Base-by-base conservation (phyloP, 53 echinoderm and acorn worm species). In the Crossaster papposus region DNA sequence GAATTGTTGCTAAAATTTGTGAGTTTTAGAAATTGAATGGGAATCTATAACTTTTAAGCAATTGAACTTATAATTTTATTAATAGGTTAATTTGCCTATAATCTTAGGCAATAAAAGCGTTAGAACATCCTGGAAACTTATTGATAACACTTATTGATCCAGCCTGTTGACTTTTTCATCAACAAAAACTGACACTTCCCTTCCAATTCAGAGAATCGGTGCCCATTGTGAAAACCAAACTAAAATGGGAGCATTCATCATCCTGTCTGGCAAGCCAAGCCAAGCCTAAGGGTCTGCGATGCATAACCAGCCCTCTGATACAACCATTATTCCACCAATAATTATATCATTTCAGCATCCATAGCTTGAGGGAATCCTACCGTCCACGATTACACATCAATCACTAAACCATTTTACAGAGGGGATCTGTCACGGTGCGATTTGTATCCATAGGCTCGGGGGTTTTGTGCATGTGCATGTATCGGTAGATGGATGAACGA, bases 281-380 rank as follows among this genome's bases (percentile, higher is more conserved):
- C n/a, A n/a, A n/a, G n/a, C n/a, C 68, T 14, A 5, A 51, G 53
- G 83, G 83, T 37, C 28, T 14, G 30, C 23, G 83, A 38, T 44
- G 68, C 38, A 70, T 83, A 83, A 83, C 30, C 53, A 36, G 52
- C 28, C 6, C n/a, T 22, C 50, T 7, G 78, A 17, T 50, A 44
- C n/a, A 28, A 72, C 84, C 65, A 52, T 65, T 72, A 84, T 84
- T 72, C 26, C 72, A 14, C 84, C 72, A 73, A 84, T 84, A 72
- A 84, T 84, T 84, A 84, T 84, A 84, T 84, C 84, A 84, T 84
- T 84, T 84, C 71, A 71, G 84, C 84, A 72, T 72, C 53, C 54
- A 22, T 17, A n/a, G 72, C 84, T 71, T 84, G 3, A 29, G 84
- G 84, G 84, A 84, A 84, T 84, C 73, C n/a, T 28, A 24, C 37